Base-by-base conservation (phyloP, 2,797 vertebrate genomes). In the Lithobates pipiens region DNA sequence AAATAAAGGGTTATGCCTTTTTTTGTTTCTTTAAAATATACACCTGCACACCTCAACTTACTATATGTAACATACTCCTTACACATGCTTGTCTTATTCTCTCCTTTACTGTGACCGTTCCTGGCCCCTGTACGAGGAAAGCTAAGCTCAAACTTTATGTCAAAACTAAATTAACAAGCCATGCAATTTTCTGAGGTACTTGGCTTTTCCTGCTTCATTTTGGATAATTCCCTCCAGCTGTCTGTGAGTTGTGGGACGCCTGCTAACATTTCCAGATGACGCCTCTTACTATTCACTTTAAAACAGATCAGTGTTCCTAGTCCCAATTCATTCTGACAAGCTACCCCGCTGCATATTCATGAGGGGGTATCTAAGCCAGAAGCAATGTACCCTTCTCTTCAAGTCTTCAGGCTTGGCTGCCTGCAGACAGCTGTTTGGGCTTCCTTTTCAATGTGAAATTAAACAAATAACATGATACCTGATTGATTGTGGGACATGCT, bases 201-300 rank as follows among this genome's bases (percentile, higher is more conserved):
- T 44, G 82, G 32, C 76, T 78, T 85, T 75, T 85, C 61, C 61
- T 69, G 70, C 42, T 69, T 69, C 69, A 42, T 85, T 80, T 75
- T 46, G n/a, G 71, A 85, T 85, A 85, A 85, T 80, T 80, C 42
- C 6, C 77, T 85, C 84, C 84, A 85, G 84, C 78, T 85, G 84
- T 36, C 13, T 74, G n/a, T 15, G 71, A 80, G 42, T 61, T 39
- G 72, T 69, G 44, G 84, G 77, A 80, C 32, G 84, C 77, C 71
- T 76, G 84, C 61, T 75, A 80, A 80, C 77, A 76, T 85, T 85
- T 80, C 77, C 42, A 85, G 76, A 76, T 80, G 74, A 69, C 42
- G 65, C 77, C 71, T 85, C 84, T 68, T 54, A 63, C 74, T n/a
- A 3, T 76, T 68, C 63, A 46, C 61, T 68, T 54, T 75, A 39